A percentile compares a stretch with the other conserved stretches of the same genome.
phyloP scores from a whole-genome alignment of 2,797 vertebrate genomes.

The Melopsittacus undulatus region DNA sequence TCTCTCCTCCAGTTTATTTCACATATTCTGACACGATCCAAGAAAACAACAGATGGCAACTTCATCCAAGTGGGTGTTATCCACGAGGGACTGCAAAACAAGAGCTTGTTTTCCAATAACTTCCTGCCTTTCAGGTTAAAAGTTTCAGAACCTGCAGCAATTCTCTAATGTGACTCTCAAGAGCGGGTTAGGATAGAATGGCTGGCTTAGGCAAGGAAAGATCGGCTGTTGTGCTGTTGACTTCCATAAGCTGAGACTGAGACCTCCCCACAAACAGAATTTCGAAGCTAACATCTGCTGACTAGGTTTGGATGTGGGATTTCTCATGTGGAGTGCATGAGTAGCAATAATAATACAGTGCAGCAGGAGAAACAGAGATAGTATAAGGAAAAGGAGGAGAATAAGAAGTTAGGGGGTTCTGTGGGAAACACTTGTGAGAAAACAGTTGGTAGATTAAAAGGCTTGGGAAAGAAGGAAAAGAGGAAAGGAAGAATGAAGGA shows the following conservation, averaged over 20 bases:
- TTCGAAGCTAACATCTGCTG: background rate
- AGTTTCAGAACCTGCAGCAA: slow-evolving; percentile 11
- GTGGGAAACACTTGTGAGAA: background rate
- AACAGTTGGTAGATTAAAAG: background rate
- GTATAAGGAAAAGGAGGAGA: background rate
- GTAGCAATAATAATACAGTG: background rate
- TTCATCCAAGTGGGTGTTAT: slow-evolving; percentile 59
- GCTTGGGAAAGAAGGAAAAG: background rate
- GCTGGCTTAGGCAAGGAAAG: background rate
- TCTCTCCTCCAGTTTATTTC: slow-evolving; percentile 43
- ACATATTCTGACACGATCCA: slow-evolving; percentile 16
- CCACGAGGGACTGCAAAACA: slow-evolving; percentile 33
- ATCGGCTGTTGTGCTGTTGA: background rate
- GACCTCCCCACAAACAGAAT: background rate
- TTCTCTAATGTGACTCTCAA: background rate
- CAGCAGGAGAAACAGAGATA: background rate
- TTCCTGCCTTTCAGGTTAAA: slow-evolving; percentile 55
- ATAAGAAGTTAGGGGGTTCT: background rate
- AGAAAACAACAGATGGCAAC: slow-evolving; percentile 66
- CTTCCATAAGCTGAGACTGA: background rate
- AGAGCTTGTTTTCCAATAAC: slow-evolving; percentile 30
- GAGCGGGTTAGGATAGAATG: background rate
- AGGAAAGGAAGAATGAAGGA: background rate
- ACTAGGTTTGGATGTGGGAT: background rate
- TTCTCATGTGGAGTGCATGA: background rate